Conservation (phyloP, 2,113 vertebrate genomes). For the Protomyctophum bolini region DNA sequence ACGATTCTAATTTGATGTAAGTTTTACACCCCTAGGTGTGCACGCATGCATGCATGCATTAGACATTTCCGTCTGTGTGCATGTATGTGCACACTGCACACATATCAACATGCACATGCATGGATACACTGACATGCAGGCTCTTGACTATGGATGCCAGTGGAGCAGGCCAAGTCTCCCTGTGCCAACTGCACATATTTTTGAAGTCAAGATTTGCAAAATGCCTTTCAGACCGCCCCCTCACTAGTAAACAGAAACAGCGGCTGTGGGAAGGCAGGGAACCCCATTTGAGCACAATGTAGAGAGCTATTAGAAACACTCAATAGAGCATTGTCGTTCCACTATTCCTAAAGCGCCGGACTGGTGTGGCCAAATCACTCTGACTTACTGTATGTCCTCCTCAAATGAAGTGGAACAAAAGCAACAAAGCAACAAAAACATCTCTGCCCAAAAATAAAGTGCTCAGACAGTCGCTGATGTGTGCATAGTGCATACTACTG, state of each 20-base stretch:
- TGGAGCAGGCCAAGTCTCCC: slow-evolving; percentile 69
- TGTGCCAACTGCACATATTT: slow-evolving; percentile 81
- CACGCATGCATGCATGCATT: no score
- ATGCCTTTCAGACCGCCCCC: slow-evolving; percentile 70
- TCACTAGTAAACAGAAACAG: slow-evolving; percentile 62
- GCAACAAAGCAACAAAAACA: no score
- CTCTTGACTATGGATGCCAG: slow-evolving; percentile 64
- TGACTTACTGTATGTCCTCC: neutral
- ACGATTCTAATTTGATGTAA: no score
- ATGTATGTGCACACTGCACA: slow-evolving; percentile 17
- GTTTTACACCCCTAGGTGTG: neutral
- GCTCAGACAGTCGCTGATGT: neutral
- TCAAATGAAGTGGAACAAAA: slow-evolving; percentile 25
- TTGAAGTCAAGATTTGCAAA: slow-evolving; percentile 80
- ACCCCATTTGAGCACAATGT: slow-evolving; percentile 28
- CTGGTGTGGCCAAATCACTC: neutral
- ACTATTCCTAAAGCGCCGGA: slow-evolving; percentile 9
- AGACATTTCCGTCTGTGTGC: neutral
- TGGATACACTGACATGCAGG: slow-evolving; percentile 45
- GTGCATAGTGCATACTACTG: no score
- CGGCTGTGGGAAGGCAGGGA: slow-evolving; percentile 50
- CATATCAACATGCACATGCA: slow-evolving; percentile 25
- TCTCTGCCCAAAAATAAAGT: neutral
- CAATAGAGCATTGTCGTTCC: slow-evolving; percentile 23
- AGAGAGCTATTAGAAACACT: slow-evolving; percentile 7